Base-by-base conservation (phyloP, 2,113 vertebrate genomes). In the Rhea americana region DNA sequence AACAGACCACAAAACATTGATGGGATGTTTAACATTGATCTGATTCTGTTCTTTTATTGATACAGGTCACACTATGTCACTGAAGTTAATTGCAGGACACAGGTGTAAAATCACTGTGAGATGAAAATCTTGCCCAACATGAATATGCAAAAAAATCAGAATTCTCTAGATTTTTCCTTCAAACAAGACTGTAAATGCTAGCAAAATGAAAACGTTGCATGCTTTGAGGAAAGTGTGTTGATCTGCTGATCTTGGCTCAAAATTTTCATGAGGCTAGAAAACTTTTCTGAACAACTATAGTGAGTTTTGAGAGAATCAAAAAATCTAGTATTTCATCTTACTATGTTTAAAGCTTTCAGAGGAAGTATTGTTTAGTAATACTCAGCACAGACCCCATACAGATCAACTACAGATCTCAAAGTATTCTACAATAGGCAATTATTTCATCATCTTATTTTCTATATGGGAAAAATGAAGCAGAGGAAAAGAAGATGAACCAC, bases 41-140 rank as follows among this genome's bases (percentile, higher is more conserved):
- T 70, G 67, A 70, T 39, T 87, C 35, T 74, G 50, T n/a, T 93
- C 45, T 50, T 94, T 70, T 45, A 45, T 70, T 56, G 73, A 37
- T n/a, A 51, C 7, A 59, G 6, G 47, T 56, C 32, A 67, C 0
- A 0, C 32, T 59, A 21, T 30, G 7, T 35, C 35, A 66, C 32
- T 2, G 7, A 55, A 48, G 63, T 8, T 61, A 32, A 70, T 28
- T 35, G 63, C 39, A 82, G 48, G 47, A 73, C 4, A 24, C n/a
- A 84, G 59, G 35, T 68, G 77, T 82, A 68, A 68, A 90, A 76
- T 14, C 39, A 48, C 20, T 14, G 39, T 5, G 32, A 65, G 61
- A 68, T 26, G 63, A 80, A 85, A 80, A 43, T 39, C 35, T 28
- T 37, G 43, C 21, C 11, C 11, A 51, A 9, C 26, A 63, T 41